phyloP scores from a whole-genome alignment of 1,140 invertebrate species.

The Tetraneura akinire region DNA sequence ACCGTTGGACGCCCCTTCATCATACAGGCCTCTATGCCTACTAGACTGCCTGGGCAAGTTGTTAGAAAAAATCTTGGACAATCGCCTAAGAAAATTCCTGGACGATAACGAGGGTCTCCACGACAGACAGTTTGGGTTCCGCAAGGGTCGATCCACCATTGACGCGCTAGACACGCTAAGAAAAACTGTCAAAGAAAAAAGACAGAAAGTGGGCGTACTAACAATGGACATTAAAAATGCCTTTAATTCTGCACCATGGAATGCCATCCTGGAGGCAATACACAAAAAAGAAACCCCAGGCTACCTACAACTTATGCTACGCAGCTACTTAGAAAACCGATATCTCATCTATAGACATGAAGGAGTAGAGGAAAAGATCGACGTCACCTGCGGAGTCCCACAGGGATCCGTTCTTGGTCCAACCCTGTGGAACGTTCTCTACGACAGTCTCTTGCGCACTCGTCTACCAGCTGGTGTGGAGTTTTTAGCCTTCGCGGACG shows the following conservation, averaged over 20 bases:
- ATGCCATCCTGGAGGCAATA: background rate
- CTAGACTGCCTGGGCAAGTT: background rate
- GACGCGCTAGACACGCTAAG: too few relatives aligned
- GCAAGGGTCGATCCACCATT: background rate
- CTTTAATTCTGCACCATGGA: background rate
- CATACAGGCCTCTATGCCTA: background rate
- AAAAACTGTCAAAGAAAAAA: background rate
- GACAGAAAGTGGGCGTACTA: background rate
- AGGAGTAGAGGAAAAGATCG: too few relatives aligned
- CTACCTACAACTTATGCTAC: too few relatives aligned
- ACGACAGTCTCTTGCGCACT: constrained; percentile 56
- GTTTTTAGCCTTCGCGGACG: constrained; percentile 56
- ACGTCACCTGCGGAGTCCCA: constrained; percentile 52
- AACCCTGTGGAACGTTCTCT: constrained; percentile 56
- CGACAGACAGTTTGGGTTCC: background rate
- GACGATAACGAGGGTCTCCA: background rate
- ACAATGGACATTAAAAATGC: background rate
- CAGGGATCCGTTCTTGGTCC: constrained; percentile 57
- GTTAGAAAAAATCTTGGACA: background rate
- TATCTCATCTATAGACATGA: too few relatives aligned
- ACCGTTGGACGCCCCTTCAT: background rate
- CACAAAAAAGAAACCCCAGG: too few relatives aligned
- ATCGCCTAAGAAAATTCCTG: background rate
- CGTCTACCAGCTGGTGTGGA: constrained; percentile 52
- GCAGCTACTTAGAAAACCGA: too few relatives aligned